phyloP scores from a whole-genome alignment of 2,797 vertebrate species.

The Mormyrops attenuatus region DNA sequence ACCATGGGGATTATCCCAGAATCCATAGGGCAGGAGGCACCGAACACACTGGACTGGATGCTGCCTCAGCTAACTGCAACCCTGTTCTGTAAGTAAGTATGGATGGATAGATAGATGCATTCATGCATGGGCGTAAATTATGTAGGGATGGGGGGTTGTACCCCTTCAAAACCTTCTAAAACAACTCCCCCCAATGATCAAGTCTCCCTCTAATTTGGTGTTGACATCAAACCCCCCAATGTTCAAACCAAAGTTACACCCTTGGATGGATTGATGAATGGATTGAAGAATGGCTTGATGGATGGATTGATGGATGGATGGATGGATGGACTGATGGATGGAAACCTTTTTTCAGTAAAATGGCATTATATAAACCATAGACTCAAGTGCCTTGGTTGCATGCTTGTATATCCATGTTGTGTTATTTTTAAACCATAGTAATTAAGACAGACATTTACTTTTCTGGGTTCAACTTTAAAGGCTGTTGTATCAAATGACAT shows the following conservation, averaged over 20 bases:
- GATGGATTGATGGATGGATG: not conserved
- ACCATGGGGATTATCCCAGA: not conserved
- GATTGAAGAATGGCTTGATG: not conserved
- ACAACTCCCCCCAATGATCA: not conserved
- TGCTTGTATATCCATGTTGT: not conserved
- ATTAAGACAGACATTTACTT: not conserved
- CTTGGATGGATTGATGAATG: not conserved
- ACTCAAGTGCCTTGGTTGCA: not conserved
- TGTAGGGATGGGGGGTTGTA: not conserved
- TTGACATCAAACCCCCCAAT: not conserved
- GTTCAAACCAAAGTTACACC: not conserved
- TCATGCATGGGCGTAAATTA: not conserved
- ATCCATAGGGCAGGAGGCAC: not conserved
- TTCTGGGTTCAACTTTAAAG: not conserved
- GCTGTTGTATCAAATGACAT: constrained; percentile 2
- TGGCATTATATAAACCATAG: not conserved
- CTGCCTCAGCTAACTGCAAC: not conserved
- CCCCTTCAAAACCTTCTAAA: not conserved
- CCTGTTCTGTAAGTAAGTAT: not conserved
- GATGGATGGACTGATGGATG: not conserved
- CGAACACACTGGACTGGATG: not conserved
- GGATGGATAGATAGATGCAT: not conserved
- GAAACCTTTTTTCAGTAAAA: not conserved
- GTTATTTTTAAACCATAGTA: not conserved
- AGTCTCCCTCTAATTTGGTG: not conserved